phyloP scores from a whole-genome alignment of 2,113 vertebrate genomes.

The Calyptomena viridis region DNA sequence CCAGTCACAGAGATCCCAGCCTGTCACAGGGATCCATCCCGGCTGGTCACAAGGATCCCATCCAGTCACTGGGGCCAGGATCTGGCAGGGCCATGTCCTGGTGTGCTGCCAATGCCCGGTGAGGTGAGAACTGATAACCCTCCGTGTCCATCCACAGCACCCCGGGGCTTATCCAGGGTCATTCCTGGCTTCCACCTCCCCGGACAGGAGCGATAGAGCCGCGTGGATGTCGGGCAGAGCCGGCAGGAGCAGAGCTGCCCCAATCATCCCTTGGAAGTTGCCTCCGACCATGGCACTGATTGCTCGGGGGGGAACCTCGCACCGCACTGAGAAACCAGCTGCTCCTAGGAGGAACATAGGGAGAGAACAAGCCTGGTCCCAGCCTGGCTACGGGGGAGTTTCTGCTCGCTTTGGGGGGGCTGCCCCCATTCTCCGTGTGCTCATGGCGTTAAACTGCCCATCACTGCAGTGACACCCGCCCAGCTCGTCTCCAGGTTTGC shows the following conservation, averaged over 20 bases:
- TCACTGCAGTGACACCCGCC: background rate
- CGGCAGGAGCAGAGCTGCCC: background rate
- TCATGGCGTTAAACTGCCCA: no score
- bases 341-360: accelerated
- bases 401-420: accelerated
- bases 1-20: no score
- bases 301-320: background rate
- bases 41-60: background rate
- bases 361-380: background rate
- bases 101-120: accelerated
- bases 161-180: background rate
- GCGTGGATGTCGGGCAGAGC: background rate
- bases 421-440: background rate
- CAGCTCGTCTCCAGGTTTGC: accelerated
- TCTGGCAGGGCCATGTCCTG: no score
- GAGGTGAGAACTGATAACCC: accelerated
- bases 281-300: background rate
- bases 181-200: background rate
- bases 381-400: accelerated
- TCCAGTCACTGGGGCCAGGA: no score
- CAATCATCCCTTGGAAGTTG: no score
- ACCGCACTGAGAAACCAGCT: accelerated
- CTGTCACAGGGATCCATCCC: background rate
- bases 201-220: no score
- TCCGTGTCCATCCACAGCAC: background rate